Conservation (phyloP, 2,888 invertebrate species). For the Habroteleia sp. region DNA sequence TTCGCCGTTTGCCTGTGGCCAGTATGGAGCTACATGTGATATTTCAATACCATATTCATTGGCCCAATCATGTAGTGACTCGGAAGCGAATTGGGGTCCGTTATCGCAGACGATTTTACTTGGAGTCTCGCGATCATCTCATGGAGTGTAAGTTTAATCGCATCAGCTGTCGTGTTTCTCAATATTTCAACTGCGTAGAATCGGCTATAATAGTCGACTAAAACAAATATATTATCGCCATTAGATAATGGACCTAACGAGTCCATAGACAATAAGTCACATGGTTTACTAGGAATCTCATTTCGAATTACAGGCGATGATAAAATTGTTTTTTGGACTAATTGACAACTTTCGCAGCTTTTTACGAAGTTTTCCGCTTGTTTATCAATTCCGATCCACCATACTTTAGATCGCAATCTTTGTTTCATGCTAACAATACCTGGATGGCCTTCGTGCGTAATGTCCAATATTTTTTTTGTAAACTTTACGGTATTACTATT, state of each 20-base stretch:
- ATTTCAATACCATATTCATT: conserved; percentile 50
- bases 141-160: conserved; percentile 55
- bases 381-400: conserved; percentile 65
- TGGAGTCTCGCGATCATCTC: conserved; percentile 68
- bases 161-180: conserved; percentile 45
- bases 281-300: conserved; percentile 47
- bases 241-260: conserved; percentile 63
- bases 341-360: conserved; percentile 59
- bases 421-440: conserved; percentile 67
- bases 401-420: conserved; percentile 64
- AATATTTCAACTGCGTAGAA: conserved; percentile 26
- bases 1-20: conserved; percentile 41
- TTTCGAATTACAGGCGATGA: conserved; percentile 59
- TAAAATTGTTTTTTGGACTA: conserved; percentile 49
- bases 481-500: not conserved
- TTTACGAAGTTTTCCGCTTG: conserved; percentile 62
- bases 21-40: conserved; percentile 56
- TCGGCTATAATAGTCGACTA: conserved; percentile 61
- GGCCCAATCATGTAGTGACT: conserved; percentile 55
- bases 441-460: conserved; percentile 72
- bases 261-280: conserved; percentile 59
- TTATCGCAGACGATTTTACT: conserved; percentile 63
- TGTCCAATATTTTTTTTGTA: not conserved
- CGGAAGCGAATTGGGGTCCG: conserved; percentile 40
- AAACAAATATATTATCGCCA: too few species aligned